Base-by-base conservation (phyloP, 1,140 invertebrate genomes). In the Rhizoglyphus robini region DNA sequence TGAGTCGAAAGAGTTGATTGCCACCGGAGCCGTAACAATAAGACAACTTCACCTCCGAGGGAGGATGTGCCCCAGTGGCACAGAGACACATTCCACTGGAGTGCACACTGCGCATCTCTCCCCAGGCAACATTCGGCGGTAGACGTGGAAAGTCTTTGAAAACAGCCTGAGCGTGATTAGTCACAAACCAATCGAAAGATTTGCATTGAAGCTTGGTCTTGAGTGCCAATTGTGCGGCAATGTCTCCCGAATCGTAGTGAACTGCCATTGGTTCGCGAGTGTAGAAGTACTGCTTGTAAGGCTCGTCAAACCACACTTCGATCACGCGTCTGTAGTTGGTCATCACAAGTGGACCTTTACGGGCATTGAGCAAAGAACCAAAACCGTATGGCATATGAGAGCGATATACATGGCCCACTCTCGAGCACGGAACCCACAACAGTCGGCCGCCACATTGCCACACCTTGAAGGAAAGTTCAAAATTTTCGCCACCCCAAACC, bases 391-490 rank as follows among this genome's bases (percentile, higher is more conserved):
- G 94, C 94, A 97, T 97, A 72, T 96, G 95, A 47, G 89, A 88
- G 64, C 93, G 80, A 74, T 99, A 99, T 23, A 99, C 91, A 73
- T 99, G 96, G 0, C 95, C 96, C 0, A 99, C 95, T 65, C 91
- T 82, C 0, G 93, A 97, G 75, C 96, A 99, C 0, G 96, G 96
- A 2, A 99, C 96, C 93, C 96, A 99, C 72, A 94, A 83, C 68
- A 99, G 93, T 70, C 86, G 90, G 34, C 96, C 96, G 29, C 96
- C 95, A 76, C 96, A 99, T 75, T 97, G 94, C 96, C 96, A 99
- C 66, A 83, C 82, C 75, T 97, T 98, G 73, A 98, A 98, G 67
- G 92, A 96, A 2, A 98, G 74, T 77, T 98, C 95, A 75, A 97
- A 98, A 75, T 98, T 97, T 77, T 99, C 96, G 67, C 96, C 83